Evolutionary conservation across 2,113 vertebrate species (phyloP).

Genomic region (Corvus moneduloides): DNA sequence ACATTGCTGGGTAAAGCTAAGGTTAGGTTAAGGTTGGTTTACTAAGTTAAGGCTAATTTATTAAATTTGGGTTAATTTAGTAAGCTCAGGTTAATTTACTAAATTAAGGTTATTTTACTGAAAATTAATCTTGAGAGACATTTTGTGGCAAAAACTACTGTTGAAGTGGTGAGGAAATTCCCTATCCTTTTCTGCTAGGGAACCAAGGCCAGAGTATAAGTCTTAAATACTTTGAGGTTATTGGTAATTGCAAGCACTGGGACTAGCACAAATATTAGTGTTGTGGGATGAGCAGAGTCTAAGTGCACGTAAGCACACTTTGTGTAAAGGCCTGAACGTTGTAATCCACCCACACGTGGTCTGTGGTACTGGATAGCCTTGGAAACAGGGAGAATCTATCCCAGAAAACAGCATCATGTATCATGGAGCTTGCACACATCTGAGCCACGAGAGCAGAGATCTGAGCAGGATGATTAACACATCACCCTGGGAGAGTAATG

Average conservation of each 20-base stretch:
- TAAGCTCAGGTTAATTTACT: not conserved
- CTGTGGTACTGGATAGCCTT: not conserved
- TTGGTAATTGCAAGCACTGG: not conserved
- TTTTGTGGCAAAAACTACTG: not conserved
- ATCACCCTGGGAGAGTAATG: not conserved
- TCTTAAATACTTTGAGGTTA: not conserved
- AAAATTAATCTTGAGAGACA: not conserved
- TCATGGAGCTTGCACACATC: not conserved
- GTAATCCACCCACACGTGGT: accelerated
- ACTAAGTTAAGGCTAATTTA: not conserved
- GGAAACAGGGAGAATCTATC: not conserved
- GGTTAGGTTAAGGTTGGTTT: not conserved
- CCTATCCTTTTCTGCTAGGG: not conserved
- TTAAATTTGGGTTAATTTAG: not conserved
- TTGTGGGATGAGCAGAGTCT: not conserved
- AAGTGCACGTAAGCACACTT: not conserved
- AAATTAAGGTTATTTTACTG: not conserved
- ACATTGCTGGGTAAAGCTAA: not conserved
- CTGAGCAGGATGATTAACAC: not conserved
- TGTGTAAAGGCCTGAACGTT: not conserved
- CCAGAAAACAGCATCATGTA: not conserved
- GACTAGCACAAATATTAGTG: not conserved
- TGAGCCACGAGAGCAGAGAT: not conserved
- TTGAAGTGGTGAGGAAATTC: not conserved
- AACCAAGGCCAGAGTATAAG: not conserved